Evolutionary conservation across 2,888 invertebrate species (phyloP).

Genomic region (Incurvaria masculella): DNA sequence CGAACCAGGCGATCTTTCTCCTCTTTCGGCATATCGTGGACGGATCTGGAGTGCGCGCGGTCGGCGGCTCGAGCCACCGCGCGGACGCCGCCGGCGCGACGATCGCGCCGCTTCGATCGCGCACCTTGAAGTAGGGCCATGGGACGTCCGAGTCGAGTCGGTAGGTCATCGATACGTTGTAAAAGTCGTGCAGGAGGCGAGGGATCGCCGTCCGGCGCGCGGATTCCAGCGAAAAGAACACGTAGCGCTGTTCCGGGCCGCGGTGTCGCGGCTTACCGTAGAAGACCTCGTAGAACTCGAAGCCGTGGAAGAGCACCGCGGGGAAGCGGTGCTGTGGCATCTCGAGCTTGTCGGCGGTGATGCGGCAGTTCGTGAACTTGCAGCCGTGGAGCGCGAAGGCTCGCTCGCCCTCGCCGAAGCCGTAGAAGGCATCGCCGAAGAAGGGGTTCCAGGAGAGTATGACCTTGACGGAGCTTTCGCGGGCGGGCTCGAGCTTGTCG

Average conservation of each 20-base stretch:
- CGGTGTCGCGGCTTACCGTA: slow-evolving; percentile 29
- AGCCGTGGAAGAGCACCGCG: slow-evolving; percentile 51
- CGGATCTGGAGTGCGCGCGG: neutral
- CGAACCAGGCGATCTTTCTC: slow-evolving; percentile 56
- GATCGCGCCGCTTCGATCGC: slow-evolving; percentile 22
- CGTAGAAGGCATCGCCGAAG: slow-evolving; percentile 30
- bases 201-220: slow-evolving; percentile 22
- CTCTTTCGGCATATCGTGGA: slow-evolving; percentile 24
- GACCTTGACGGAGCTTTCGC: slow-evolving; percentile 2
- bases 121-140: slow-evolving; percentile 35
- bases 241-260: slow-evolving; percentile 39
- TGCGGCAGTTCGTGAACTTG: slow-evolving; percentile 36
- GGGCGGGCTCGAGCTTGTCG: neutral
- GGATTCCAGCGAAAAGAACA: slow-evolving; percentile 47
- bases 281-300: slow-evolving; percentile 28
- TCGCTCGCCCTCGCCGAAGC: slow-evolving; percentile 36
- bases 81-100: slow-evolving; percentile 24
- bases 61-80: slow-evolving; percentile 20
- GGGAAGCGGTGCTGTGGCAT: slow-evolving; percentile 38
- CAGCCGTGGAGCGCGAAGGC: slow-evolving; percentile 23
- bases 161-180: slow-evolving; percentile 57
- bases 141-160: slow-evolving; percentile 47
- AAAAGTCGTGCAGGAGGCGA: slow-evolving; percentile 33
- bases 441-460: slow-evolving; percentile 25
- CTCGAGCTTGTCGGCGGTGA: slow-evolving; percentile 31